phyloP scores from a whole-genome alignment of 2,888 invertebrate species.

The Agapostemon virescens region DNA sequence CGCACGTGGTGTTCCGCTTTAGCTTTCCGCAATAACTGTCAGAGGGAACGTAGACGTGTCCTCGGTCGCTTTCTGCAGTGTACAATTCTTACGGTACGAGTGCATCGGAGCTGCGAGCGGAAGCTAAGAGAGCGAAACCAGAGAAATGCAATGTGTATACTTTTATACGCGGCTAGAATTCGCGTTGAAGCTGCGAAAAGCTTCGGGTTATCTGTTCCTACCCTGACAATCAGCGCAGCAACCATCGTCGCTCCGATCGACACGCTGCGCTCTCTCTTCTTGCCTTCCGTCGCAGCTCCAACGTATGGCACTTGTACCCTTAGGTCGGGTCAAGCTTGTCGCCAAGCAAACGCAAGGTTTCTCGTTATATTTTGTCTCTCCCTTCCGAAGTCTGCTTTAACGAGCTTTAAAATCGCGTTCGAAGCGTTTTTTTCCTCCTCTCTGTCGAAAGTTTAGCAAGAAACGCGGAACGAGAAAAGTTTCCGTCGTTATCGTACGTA shows the following conservation, averaged over 20 bases:
- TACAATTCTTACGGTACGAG: conserved; percentile 30
- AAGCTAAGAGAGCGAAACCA: neutral
- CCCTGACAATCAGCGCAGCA: too few relatives aligned
- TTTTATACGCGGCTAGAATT: neutral
- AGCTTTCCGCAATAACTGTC: conserved; percentile 59
- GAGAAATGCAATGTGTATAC: neutral
- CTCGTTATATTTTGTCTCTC: neutral
- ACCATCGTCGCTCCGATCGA: too few relatives aligned
- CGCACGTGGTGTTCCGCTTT: conserved; percentile 66
- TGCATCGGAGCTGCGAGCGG: too few relatives aligned
- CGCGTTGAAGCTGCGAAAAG: too few relatives aligned
- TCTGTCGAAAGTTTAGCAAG: neutral
- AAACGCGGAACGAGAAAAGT: conserved; percentile 2
- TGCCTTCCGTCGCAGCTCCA: neutral
- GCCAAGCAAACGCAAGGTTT: neutral
- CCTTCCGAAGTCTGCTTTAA: neutral
- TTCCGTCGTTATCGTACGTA: neutral
- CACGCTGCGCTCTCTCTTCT: neutral
- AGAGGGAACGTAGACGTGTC: conserved; percentile 39
- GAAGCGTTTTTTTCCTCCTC: neutral
- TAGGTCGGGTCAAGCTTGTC: conserved; percentile 32
- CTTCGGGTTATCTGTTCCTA: too few relatives aligned
- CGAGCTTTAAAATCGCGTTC: conserved; percentile 2
- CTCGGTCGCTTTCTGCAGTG: conserved; percentile 49
- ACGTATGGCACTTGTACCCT: too few relatives aligned